These are phyloP conservation scores for Bicyclus anynana DNA, from an alignment of 1,140 invertebrate genomes.

Conservation along the genomic window DNA sequence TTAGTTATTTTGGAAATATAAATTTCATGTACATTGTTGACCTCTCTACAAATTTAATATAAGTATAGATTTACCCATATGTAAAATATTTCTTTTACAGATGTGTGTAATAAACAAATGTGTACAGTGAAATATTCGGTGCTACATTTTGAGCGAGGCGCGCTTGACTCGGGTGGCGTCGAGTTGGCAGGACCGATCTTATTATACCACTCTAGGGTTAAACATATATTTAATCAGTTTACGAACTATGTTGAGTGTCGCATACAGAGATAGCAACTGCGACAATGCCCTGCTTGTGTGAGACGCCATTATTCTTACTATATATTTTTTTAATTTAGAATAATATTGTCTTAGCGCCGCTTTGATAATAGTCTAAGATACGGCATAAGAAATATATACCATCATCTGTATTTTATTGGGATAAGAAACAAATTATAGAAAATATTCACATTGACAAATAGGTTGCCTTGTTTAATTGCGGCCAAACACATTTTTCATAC, in stretches of 20 bases:
- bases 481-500: too few relatives aligned
- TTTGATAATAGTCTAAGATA: too few relatives aligned
- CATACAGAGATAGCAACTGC: constrained; percentile 5
- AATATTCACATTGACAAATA: too few relatives aligned
- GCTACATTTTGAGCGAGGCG: constrained; percentile 42
- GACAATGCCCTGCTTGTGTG: neutral
- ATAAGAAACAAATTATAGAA: too few relatives aligned
- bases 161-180: constrained; percentile 10
- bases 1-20: too few relatives aligned
- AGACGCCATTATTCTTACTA: too few relatives aligned
- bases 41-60: too few relatives aligned
- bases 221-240: constrained; percentile 14
- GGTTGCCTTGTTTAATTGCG: too few relatives aligned
- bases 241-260: constrained; percentile 13
- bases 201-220: constrained; percentile 3
- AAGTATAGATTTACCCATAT: neutral
- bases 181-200: constrained; percentile 12
- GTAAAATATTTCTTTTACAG: constrained; percentile 28
- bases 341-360: neutral
- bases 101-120: constrained; percentile 47
- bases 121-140: constrained; percentile 67
- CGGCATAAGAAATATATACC: too few relatives aligned
- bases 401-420: too few relatives aligned
- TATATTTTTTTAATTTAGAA: too few relatives aligned
- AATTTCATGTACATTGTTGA: too few relatives aligned